A percentile compares a stretch with the other conserved stretches of the same genome.
Evolutionary conservation across 2,797 vertebrate species (phyloP).

Genomic region (Paguma larvata): DNA sequence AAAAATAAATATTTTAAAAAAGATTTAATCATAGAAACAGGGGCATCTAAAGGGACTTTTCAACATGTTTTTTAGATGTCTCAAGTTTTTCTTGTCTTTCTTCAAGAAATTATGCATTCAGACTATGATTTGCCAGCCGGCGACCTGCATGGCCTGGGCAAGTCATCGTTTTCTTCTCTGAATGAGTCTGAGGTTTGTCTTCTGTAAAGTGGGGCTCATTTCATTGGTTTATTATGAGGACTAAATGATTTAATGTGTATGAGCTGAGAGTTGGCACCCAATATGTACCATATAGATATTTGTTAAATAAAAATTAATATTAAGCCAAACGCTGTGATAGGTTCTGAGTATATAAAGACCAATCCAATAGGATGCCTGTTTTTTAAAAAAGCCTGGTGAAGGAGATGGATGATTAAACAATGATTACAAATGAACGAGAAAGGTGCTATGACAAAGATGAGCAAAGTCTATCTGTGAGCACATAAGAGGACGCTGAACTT

Average conservation of each 20-base stretch:
- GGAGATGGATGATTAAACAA: not conserved
- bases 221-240: not conserved
- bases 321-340: not conserved
- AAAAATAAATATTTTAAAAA: too few relatives aligned
- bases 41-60: not conserved
- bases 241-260: not conserved
- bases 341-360: not conserved
- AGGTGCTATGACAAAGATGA: not conserved
- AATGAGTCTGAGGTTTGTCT: not conserved
- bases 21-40: not conserved
- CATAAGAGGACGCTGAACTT: not conserved
- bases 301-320: constrained; percentile 40
- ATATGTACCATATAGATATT: not conserved
- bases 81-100: not conserved
- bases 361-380: not conserved
- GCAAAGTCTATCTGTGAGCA: not conserved
- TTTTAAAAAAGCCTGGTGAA: not conserved
- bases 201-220: not conserved
- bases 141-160: not conserved
- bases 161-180: not conserved
- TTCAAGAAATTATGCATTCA: not conserved
- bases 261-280: too few relatives aligned
- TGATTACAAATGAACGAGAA: constrained; percentile 7
- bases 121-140: not conserved
- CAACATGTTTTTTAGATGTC: not conserved